Evolutionary conservation across 2,888 invertebrate species (phyloP).

Genomic region (Drosophila robusta): DNA sequence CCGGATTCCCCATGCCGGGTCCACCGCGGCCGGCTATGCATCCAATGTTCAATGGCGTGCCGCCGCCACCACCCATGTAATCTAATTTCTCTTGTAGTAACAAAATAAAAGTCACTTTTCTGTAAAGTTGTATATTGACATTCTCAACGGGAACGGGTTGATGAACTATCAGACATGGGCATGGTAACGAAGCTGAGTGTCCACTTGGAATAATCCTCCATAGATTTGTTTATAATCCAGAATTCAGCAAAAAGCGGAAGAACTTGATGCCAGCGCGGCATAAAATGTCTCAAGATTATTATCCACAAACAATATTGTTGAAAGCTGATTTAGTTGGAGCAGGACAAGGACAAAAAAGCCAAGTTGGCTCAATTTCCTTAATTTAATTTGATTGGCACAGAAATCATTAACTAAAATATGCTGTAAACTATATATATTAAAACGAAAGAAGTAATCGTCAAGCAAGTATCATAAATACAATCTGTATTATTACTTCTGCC

Average conservation of each 20-base stretch:
- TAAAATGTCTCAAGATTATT: no score
- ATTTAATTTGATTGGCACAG: no score
- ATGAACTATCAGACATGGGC: no score
- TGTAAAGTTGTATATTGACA: constrained; percentile 9
- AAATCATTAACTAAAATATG: neutral
- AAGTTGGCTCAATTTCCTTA: no score
- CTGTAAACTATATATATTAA: no score
- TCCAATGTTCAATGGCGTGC: constrained; percentile 87
- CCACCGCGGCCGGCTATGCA: constrained; percentile 77
- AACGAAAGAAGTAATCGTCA: neutral
- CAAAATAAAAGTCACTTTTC: constrained; percentile 34
- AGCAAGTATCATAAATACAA: constrained; percentile 5
- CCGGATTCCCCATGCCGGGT: constrained; percentile 82
- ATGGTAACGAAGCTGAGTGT: no score
- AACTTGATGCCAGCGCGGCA: no score
- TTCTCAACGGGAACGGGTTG: neutral
- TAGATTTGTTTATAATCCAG: no score
- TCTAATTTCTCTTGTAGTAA: constrained; percentile 8
- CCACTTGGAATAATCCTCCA: no score
- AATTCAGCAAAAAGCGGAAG: no score
- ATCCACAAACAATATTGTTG: no score
- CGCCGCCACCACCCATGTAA: constrained; percentile 90
- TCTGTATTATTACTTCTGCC: constrained; percentile 37
- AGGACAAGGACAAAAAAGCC: neutral
- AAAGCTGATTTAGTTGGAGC: neutral